These are phyloP conservation scores for Zaprionus capensis DNA, from an alignment of 1,140 invertebrate genomes.

Conservation along the genomic window DNA sequence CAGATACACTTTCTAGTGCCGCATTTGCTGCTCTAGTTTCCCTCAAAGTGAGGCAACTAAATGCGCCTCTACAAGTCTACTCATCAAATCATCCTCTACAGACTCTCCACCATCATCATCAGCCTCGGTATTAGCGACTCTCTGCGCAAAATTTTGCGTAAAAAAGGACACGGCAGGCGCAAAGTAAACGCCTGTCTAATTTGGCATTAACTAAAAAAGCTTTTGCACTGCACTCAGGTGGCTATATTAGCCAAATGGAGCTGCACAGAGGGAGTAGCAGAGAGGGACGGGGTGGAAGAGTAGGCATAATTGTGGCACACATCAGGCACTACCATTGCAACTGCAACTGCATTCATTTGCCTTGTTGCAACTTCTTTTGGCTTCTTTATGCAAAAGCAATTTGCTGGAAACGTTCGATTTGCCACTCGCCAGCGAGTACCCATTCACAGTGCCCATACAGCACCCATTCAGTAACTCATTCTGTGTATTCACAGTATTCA, in stretches of 20 bases:
- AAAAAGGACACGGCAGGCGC: slow-evolving; percentile 59
- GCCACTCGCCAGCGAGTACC: slow-evolving; percentile 7
- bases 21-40: slow-evolving; percentile 27
- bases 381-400: slow-evolving; percentile 81
- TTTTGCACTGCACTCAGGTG: slow-evolving; percentile 45
- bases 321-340: slow-evolving; percentile 3
- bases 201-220: slow-evolving; percentile 66
- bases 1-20: neutral
- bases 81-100: neutral
- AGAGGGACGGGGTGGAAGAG: neutral
- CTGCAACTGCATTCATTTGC: slow-evolving; percentile 18
- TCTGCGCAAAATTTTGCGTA: slow-evolving; percentile 51
- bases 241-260: slow-evolving; percentile 42
- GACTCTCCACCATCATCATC: slow-evolving; percentile 3
- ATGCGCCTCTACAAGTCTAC: neutral
- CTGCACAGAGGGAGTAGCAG: neutral
- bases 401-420: slow-evolving; percentile 82
- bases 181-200: slow-evolving; percentile 71
- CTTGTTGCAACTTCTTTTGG: slow-evolving; percentile 45
- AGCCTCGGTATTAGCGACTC: slow-evolving; percentile 20
- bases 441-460: neutral
- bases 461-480: slow-evolving; percentile 2
- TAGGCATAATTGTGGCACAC: slow-evolving; percentile 59
- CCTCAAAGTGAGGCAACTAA: neutral
- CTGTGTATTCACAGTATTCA: neutral